Evolutionary conservation across 2,113 vertebrate genomes (phyloP).

Genomic region (Clupea harengus): DNA sequence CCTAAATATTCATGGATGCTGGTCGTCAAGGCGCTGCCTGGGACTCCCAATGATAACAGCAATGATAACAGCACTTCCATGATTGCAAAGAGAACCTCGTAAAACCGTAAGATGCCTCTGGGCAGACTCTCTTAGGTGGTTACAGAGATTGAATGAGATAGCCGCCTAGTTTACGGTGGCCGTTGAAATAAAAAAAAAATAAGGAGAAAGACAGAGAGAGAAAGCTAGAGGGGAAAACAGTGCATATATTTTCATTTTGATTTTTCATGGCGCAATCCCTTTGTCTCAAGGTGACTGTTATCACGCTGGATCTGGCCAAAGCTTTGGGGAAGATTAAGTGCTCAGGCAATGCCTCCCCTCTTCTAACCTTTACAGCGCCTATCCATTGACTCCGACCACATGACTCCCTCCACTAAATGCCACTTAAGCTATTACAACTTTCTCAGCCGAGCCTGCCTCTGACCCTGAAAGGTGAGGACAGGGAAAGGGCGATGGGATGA

Average conservation of each 20-base stretch:
- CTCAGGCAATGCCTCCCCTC: conserved; percentile 64
- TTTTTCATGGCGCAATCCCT: conserved; percentile 57
- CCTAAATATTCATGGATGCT: conserved; percentile 6
- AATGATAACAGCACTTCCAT: conserved; percentile 19
- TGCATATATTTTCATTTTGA: conserved; percentile 8
- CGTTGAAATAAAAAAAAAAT: neutral
- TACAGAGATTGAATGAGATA: conserved; percentile 16
- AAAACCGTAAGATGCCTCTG: neutral
- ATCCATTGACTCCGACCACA: conserved; percentile 70
- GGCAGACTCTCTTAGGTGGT: conserved; percentile 12
- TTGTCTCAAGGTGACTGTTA: conserved; percentile 74
- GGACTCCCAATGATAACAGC: conserved; percentile 13
- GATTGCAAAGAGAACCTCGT: conserved; percentile 13
- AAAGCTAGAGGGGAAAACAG: neutral
- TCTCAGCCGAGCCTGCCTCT: conserved; percentile 62
- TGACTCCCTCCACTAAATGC: conserved; percentile 71
- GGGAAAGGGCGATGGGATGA: conserved; percentile 57
- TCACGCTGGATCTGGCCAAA: conserved; percentile 62
- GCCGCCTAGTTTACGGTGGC: conserved; percentile 2
- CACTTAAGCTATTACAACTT: conserved; percentile 77
- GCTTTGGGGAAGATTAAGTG: conserved; percentile 66
- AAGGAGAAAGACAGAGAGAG: neutral
- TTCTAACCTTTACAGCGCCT: conserved; percentile 64
- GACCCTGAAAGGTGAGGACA: conserved; percentile 65
- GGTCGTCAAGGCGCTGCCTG: neutral